Conservation (phyloP, 2,797 vertebrate species). For the Rhinoraja longicauda region DNA sequence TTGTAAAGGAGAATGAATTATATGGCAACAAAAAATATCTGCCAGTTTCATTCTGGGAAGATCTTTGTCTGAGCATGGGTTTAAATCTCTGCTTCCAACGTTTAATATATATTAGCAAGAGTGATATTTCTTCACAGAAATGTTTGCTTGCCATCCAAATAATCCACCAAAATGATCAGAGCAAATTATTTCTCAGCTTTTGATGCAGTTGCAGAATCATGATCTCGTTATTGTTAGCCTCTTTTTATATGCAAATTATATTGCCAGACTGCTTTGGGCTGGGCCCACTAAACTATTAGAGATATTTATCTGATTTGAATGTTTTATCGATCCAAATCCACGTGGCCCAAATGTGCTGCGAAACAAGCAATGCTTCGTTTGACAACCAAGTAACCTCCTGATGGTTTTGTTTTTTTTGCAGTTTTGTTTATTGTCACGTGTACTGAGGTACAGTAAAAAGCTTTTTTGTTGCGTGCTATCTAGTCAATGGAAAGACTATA, state of each 20-base stretch:
- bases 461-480: no score
- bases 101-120: neutral
- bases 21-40: neutral
- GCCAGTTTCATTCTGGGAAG: neutral
- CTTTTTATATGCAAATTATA: neutral
- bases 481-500: no score
- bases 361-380: no score
- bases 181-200: neutral
- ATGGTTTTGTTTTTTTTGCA: no score
- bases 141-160: neutral
- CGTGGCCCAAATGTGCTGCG: no score
- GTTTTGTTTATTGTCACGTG: no score
- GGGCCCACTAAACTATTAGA: neutral
- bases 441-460: no score
- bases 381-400: no score
- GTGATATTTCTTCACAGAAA: conserved; percentile 1
- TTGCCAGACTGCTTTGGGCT: neutral
- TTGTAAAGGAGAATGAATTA: neutral
- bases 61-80: neutral
- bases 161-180: neutral
- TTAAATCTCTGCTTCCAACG: neutral
- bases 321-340: neutral
- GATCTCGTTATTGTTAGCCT: neutral
- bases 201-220: neutral
- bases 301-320: neutral